Evolutionary conservation across 2,797 vertebrate genomes (phyloP), one percentile per base, ranked within the genome.

Genomic region (Enteromius thamalakanensis): DNA sequence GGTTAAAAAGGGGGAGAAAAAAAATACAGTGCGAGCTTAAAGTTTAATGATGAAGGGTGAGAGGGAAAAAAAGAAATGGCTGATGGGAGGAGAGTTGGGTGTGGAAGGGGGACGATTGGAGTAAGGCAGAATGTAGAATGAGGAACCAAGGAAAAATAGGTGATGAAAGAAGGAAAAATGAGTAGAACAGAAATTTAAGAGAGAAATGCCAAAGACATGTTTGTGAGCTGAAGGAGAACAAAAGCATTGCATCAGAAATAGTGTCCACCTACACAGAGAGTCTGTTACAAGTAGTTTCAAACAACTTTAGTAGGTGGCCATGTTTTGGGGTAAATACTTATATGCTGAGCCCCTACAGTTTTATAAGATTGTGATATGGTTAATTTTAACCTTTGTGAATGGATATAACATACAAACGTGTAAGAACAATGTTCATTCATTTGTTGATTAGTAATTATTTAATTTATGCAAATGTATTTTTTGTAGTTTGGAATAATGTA

Each of bases 1-100:
- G 14, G 81, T n/a, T 88, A 71, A 76, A 67, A 76, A 64, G 26
- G 8, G 2, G 32, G 23, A 9, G n/a, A 49, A 58, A 74, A 71
- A 65, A 71, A 83, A 75, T 64, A 83, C 80, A 85, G 76, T 68
- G 80, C 80, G 17, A 55, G 75, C 81, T 84, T 81, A 70, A 85
- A 76, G 78, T 85, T 88, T 85, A 86, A 85, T 81, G 81, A 80
- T 51, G 17, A 45, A 26, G 70, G 62, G 15, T 76, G 47, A 42
- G 60, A 76, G 80, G 32, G 71, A 15, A 40, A 49, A 34, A 70
- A 69, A 75, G 21, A 23, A 40, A 42, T 40, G 32, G 19, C 49
- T 67, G 68, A 77, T 37, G 8, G 32, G 32, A 40, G 67, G 34
- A 37, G 32, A 69, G 49, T 34, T 15, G 34, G 23, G 49, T 19